Evolutionary conservation across 64 coral and sea anemone species (phyloP).

Genomic region (Pocillopora damicornis): DNA sequence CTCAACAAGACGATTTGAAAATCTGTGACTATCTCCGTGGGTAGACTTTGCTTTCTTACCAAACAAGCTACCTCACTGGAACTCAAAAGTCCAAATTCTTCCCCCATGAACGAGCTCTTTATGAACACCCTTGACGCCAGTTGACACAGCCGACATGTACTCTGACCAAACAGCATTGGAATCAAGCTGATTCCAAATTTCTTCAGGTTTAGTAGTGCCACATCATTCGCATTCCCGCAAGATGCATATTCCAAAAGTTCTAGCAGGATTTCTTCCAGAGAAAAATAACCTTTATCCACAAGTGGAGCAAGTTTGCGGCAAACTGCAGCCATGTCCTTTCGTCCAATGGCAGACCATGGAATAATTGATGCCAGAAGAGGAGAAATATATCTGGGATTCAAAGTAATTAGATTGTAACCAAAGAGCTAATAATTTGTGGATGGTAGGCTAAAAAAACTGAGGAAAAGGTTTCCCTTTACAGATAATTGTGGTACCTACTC

Average conservation of each 20-base stretch:
- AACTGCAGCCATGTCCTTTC: constrained; percentile 12
- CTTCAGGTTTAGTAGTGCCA: constrained; percentile 38
- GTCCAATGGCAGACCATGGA: constrained; percentile 61
- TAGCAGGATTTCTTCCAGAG: constrained; percentile 47
- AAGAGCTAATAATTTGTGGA: background rate
- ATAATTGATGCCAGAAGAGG: constrained; percentile 64
- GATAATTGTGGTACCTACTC: too few species aligned
- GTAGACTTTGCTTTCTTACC: constrained; percentile 47
- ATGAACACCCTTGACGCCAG: constrained; percentile 59
- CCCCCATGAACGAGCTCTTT: background rate
- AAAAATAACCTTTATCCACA: constrained; percentile 73
- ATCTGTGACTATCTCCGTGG: constrained; percentile 56
- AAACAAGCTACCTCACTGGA: constrained; percentile 40
- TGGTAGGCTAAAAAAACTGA: too few species aligned
- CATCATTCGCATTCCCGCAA: constrained; percentile 27
- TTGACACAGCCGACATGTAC: constrained; percentile 50
- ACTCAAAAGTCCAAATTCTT: constrained; percentile 41
- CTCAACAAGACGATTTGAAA: constrained; percentile 74
- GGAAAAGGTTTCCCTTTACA: too few species aligned
- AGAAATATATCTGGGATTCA: constrained; percentile 58
- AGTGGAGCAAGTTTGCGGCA: constrained; percentile 42
- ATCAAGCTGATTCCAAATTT: constrained; percentile 48
- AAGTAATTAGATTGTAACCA: background rate
- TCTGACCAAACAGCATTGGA: constrained; percentile 56
- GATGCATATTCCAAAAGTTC: constrained; percentile 73